Conservation (phyloP, 2,797 vertebrate species). For the Columba guinea region DNA sequence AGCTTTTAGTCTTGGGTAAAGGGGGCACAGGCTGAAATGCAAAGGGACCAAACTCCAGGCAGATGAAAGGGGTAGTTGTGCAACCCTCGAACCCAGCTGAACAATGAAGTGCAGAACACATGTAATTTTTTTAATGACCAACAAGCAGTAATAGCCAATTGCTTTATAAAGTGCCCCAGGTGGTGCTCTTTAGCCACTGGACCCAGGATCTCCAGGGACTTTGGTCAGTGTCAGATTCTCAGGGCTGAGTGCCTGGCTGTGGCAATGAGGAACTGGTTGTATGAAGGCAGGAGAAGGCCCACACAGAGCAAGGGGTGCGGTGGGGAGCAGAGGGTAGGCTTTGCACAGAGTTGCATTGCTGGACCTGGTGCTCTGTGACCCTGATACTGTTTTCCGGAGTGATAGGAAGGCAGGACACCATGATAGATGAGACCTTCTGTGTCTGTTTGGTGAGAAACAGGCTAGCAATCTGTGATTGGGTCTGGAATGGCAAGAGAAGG, state of each 20-base stretch:
- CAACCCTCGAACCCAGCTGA: background rate
- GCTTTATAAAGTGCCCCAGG: background rate
- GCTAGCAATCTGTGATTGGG: background rate
- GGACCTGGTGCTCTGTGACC: background rate
- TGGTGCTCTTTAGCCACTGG: conserved; percentile 14
- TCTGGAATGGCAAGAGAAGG: background rate
- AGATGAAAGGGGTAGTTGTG: background rate
- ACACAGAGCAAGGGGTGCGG: background rate
- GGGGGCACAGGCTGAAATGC: background rate
- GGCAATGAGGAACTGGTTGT: background rate
- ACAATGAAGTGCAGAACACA: background rate
- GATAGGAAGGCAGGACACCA: background rate
- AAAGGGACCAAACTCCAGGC: background rate
- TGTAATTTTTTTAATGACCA: background rate
- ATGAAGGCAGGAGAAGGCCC: background rate
- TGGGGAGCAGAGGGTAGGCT: background rate
- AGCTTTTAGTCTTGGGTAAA: background rate
- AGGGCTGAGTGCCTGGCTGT: background rate
- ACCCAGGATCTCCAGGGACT: background rate
- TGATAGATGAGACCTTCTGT: background rate
- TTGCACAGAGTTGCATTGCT: background rate
- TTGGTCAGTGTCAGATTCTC: background rate
- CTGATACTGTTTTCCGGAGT: background rate
- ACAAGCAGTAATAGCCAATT: background rate
- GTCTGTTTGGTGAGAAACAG: background rate